A percentile compares a stretch with the other conserved stretches of the same genome.
These are phyloP conservation scores for Hypsibius dujardini DNA, from an alignment of 1,140 invertebrate species.

Conservation along the genomic window DNA sequence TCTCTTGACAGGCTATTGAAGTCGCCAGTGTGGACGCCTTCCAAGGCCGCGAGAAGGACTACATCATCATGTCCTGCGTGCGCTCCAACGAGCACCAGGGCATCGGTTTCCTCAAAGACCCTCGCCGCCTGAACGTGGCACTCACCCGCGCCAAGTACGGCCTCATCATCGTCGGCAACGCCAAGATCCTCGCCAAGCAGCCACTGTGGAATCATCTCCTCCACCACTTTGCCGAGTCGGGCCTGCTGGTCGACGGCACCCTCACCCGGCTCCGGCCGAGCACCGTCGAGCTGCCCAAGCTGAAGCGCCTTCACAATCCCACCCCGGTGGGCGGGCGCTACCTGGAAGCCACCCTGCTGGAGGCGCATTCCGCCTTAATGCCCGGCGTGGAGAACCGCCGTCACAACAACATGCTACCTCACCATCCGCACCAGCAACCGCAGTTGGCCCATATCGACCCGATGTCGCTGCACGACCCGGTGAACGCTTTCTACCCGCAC, in stretches of 20 bases:
- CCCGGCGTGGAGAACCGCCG: conserved; percentile 8
- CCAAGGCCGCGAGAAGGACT: conserved; percentile 83
- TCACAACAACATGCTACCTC: neutral
- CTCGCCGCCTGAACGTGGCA: conserved; percentile 88
- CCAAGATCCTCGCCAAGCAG: conserved; percentile 93
- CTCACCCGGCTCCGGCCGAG: conserved; percentile 92
- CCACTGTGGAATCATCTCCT: conserved; percentile 94
- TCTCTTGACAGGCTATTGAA: conserved; percentile 58
- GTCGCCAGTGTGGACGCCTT: conserved; percentile 99
- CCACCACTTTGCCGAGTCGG: conserved; percentile 92
- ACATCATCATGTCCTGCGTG: conserved; percentile 76
- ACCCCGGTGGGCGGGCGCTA: neutral
- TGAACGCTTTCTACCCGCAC: neutral
- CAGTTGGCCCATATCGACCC: conserved; percentile 2
- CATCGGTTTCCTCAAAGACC: conserved; percentile 88
- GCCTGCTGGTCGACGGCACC: conserved; percentile 91
- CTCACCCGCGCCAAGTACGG: conserved; percentile 92
- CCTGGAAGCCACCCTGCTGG: conserved; percentile 13
- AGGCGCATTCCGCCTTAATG: neutral
- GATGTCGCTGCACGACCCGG: conserved; percentile 9
- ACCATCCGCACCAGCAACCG: conserved; percentile 7
- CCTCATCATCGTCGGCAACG: conserved; percentile 95
- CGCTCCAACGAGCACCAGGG: conserved; percentile 78
- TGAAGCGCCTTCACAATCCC: conserved; percentile 39
- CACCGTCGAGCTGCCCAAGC: conserved; percentile 88